Evolutionary conservation across 2,797 vertebrate species (phyloP).

Genomic region (Xenentodon cancila): DNA sequence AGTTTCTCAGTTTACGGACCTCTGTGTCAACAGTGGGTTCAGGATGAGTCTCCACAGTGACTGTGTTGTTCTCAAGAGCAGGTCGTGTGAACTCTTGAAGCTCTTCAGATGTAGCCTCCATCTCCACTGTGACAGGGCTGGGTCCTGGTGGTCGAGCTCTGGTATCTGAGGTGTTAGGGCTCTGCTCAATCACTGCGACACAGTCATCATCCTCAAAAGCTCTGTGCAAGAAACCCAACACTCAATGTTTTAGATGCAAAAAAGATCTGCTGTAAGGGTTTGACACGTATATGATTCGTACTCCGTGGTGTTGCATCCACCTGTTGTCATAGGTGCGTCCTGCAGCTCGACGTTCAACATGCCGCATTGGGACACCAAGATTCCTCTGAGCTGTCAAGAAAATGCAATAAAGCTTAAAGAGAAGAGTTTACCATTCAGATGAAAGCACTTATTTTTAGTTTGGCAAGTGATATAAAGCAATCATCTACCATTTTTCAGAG

Average conservation of each 20-base stretch:
- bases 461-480: no score
- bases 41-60: conserved; percentile 76
- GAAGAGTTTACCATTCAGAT: neutral
- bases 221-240: conserved; percentile 52
- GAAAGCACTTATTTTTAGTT: neutral
- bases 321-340: conserved; percentile 84
- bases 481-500: neutral
- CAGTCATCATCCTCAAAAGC: conserved; percentile 85
- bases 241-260: neutral
- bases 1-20: conserved; percentile 52
- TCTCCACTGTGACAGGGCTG: conserved; percentile 73
- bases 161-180: conserved; percentile 74
- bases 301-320: conserved; percentile 43
- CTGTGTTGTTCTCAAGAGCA: conserved; percentile 57
- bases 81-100: conserved; percentile 45
- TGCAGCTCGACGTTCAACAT: conserved; percentile 63
- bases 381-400: conserved; percentile 77
- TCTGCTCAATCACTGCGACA: conserved; percentile 80
- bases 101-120: conserved; percentile 71
- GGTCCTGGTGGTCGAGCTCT: conserved; percentile 65
- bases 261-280: neutral
- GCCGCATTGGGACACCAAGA: conserved; percentile 68
- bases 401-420: neutral
- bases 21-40: conserved; percentile 75
- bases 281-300: neutral